phyloP scores from a whole-genome alignment of 2,797 vertebrate genomes.

The Tolypeutes matacus region DNA sequence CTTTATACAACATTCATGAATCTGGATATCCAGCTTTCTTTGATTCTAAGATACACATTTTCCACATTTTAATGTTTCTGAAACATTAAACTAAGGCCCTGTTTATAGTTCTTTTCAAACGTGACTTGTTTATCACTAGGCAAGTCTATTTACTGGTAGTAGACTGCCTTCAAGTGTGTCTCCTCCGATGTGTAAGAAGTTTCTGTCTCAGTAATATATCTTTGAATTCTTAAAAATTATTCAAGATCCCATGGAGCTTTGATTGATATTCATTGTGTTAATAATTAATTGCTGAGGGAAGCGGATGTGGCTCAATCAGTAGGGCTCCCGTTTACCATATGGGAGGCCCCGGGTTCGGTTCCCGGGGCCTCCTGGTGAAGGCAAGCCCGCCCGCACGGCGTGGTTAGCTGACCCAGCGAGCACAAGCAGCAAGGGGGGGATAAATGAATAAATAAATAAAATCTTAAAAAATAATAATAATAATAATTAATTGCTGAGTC shows the following conservation, averaged over 20 bases:
- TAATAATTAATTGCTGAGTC: neutral
- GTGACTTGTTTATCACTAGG: neutral
- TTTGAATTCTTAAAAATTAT: neutral
- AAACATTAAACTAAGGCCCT: neutral
- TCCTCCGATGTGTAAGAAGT: neutral
- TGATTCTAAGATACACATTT: neutral
- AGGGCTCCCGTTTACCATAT: too few species aligned
- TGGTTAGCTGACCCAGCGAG: too few species aligned
- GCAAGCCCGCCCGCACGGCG: too few species aligned
- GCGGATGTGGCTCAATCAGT: too few species aligned
- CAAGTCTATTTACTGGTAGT: neutral
- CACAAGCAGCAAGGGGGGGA: too few species aligned
- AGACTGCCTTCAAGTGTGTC: neutral
- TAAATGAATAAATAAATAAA: too few species aligned
- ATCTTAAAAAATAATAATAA: too few species aligned
- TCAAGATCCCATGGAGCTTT: neutral
- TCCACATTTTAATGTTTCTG: constrained; percentile 47
- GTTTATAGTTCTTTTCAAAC: neutral
- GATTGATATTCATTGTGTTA: constrained; percentile 42
- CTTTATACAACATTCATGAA: neutral
- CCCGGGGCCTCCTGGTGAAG: too few species aligned
- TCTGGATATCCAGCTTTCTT: neutral
- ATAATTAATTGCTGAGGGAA: too few species aligned
- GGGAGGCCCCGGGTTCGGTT: too few species aligned
- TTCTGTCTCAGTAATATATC: neutral